A percentile compares a stretch with the other conserved stretches of the same genome.
phyloP scores from a whole-genome alignment of 2,888 invertebrate genomes.

The Tyria jacobaeae region DNA sequence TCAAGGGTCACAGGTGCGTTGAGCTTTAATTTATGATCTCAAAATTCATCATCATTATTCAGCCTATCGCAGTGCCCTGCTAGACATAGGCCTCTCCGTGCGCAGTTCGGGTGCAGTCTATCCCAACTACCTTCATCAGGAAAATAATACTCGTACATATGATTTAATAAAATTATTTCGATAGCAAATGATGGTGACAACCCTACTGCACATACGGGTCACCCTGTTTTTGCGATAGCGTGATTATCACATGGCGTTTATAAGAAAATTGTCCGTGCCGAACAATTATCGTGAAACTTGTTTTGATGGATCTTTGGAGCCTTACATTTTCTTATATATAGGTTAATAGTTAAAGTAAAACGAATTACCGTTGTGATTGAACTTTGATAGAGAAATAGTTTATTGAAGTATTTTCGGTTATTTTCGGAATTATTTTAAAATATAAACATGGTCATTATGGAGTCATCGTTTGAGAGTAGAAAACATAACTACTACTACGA shows the following conservation, averaged over 20 bases:
- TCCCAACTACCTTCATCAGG: too few relatives aligned
- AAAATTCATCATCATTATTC: too few relatives aligned
- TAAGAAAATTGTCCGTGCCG: conserved; percentile 54
- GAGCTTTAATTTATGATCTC: too few relatives aligned
- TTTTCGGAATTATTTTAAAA: too few relatives aligned
- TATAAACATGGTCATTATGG: too few relatives aligned
- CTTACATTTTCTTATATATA: conserved; percentile 29
- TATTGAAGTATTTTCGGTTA: not conserved
- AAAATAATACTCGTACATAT: too few relatives aligned
- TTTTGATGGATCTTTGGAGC: conserved; percentile 37
- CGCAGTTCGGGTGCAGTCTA: too few relatives aligned
- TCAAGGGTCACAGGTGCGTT: too few relatives aligned
- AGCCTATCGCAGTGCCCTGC: too few relatives aligned
- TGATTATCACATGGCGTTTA: conserved; percentile 56
- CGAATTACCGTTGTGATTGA: not conserved
- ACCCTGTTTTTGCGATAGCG: conserved; percentile 59
- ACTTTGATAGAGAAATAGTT: not conserved
- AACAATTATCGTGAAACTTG: conserved; percentile 54
- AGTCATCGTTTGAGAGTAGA: too few relatives aligned
- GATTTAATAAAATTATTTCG: not conserved
- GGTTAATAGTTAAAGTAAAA: conserved; percentile 14
- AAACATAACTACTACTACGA: too few relatives aligned
- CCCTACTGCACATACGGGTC: conserved; percentile 51
- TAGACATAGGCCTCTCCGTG: too few relatives aligned
- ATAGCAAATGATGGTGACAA: conserved; percentile 9